Conservation (phyloP, 1,140 invertebrate species). For the Brachionus angularis region DNA sequence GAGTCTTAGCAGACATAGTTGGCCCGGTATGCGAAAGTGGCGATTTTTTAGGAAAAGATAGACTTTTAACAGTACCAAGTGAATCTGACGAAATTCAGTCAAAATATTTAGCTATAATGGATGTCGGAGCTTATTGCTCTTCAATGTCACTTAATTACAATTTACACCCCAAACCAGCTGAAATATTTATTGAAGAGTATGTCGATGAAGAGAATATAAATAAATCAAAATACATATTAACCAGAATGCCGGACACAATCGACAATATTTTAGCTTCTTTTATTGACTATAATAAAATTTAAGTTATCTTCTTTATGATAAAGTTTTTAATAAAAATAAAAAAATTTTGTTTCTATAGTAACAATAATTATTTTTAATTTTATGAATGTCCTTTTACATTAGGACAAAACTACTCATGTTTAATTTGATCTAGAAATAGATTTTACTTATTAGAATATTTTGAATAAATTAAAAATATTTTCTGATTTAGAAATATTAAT, state of each 20-base stretch:
- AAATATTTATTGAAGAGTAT: conserved; percentile 54
- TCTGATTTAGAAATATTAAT: too few relatives aligned
- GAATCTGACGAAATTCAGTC: background rate
- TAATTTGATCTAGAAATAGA: too few relatives aligned
- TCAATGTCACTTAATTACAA: conserved; percentile 61
- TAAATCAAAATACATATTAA: conserved; percentile 46
- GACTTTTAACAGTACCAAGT: background rate
- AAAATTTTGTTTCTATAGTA: background rate
- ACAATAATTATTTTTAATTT: background rate
- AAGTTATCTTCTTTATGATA: too few relatives aligned
- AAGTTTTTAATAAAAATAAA: background rate
- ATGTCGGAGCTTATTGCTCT: conserved; percentile 59
- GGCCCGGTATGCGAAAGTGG: conserved; percentile 60
- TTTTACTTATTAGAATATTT: too few relatives aligned
- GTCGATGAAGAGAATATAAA: background rate
- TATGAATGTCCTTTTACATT: too few relatives aligned
- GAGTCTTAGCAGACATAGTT: conserved; percentile 55
- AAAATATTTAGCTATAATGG: conserved; percentile 51
- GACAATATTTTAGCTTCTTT: conserved; percentile 46
- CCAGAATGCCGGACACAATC: conserved; percentile 52
- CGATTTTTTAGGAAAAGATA: conserved; percentile 57
- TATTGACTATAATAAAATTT: background rate
- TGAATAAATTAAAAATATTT: too few relatives aligned
- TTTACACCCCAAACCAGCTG: conserved; percentile 52
- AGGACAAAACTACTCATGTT: too few relatives aligned